These are phyloP conservation scores for Serinus canaria DNA, from an alignment of 2,113 vertebrate genomes.

Conservation along the genomic window DNA sequence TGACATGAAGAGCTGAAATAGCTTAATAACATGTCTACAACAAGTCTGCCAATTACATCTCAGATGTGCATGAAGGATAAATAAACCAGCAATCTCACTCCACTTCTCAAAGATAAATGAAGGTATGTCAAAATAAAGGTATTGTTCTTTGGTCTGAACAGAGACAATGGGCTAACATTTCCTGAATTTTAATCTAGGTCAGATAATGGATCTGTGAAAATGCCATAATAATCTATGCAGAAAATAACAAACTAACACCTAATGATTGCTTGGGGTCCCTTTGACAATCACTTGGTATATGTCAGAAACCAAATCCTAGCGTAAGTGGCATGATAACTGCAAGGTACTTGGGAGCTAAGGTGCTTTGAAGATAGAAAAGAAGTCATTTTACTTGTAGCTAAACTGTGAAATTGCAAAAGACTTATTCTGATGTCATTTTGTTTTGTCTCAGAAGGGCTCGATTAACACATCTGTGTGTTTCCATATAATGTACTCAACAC, in stretches of 20 bases:
- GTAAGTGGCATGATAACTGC: background rate
- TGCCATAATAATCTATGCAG: background rate
- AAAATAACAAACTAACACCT: background rate
- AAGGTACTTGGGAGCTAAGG: background rate
- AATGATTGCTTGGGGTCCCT: background rate
- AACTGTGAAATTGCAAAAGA: background rate
- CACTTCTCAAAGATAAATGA: background rate
- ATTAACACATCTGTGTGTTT: background rate
- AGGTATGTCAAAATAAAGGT: background rate
- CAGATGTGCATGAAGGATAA: background rate
- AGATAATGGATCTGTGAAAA: background rate
- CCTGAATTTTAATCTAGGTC: background rate
- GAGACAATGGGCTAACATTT: background rate
- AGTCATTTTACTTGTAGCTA: background rate
- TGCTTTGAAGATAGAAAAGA: background rate
- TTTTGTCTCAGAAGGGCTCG: background rate
- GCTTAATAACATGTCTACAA: slow-evolving; percentile 6
- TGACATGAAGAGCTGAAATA: background rate
- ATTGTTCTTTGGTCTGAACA: background rate
- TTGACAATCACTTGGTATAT: background rate
- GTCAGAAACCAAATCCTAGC: background rate
- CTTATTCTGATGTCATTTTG: background rate
- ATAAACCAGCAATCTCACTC: background rate
- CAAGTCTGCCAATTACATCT: background rate
- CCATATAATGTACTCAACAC: background rate